Percentiles rank a stretch among this genome's conserved stretches.
phyloP scores from a whole-genome alignment of 2,797 vertebrate species.

The Myripristis murdjan region DNA sequence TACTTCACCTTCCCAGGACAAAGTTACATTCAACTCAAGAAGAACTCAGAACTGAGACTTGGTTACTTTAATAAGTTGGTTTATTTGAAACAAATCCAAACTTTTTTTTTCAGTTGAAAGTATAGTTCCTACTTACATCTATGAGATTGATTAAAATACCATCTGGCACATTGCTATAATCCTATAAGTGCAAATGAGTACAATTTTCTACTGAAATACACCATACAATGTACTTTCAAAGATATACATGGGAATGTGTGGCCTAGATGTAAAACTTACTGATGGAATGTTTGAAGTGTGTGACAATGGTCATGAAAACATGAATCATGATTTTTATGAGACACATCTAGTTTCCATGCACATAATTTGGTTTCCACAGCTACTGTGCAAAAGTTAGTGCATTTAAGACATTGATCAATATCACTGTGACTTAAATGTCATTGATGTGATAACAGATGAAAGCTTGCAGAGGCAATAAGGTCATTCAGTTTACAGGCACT shows the following conservation, averaged over 20 bases:
- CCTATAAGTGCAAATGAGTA: constrained; percentile 73
- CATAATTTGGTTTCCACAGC: constrained; percentile 70
- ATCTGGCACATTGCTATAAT: constrained; percentile 59
- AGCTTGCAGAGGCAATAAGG: constrained; percentile 58
- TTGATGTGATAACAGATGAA: constrained; percentile 39
- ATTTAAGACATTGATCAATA: constrained; percentile 60
- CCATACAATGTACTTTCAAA: constrained; percentile 33
- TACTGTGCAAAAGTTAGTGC: constrained; percentile 69
- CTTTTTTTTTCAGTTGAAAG: constrained; percentile 21
- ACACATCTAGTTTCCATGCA: constrained; percentile 61
- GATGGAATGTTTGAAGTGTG: constrained; percentile 79
- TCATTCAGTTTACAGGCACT: constrained; percentile 75
- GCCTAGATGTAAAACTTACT: constrained; percentile 53
- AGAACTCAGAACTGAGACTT: background rate
- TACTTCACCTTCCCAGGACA: too few species aligned
- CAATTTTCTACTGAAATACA: constrained; percentile 64
- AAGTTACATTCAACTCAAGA: background rate
- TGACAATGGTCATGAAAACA: constrained; percentile 33
- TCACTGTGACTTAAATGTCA: constrained; percentile 46
- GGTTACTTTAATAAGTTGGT: constrained; percentile 47
- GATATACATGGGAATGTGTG: constrained; percentile 68
- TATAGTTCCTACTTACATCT: constrained; percentile 49
- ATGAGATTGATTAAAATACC: constrained; percentile 63
- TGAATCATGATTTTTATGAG: background rate
- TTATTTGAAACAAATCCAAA: constrained; percentile 68